These are phyloP conservation scores for Cettia cetti DNA, from an alignment of 2,113 vertebrate genomes.

Conservation along the genomic window DNA sequence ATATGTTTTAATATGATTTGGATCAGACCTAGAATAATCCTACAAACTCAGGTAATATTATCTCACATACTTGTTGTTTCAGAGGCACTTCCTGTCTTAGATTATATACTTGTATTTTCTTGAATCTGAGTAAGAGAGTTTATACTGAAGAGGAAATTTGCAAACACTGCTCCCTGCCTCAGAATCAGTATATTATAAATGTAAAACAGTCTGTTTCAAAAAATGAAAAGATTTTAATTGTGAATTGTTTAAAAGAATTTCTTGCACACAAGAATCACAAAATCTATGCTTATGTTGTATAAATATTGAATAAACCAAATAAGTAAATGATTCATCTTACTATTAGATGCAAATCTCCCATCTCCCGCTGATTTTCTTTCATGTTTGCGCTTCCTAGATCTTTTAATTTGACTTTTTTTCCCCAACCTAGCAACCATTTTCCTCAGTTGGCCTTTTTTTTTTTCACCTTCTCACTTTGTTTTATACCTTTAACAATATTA, in stretches of 20 bases:
- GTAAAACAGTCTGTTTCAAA: not conserved
- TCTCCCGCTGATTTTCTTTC: not conserved
- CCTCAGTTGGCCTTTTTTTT: not conserved
- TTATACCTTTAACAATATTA: not conserved
- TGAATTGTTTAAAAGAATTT: not conserved
- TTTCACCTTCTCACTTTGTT: not conserved
- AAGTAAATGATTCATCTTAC: not conserved
- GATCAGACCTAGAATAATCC: not conserved
- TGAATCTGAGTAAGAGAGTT: not conserved
- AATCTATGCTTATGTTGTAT: not conserved
- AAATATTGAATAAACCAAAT: not conserved
- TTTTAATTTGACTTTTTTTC: not conserved
- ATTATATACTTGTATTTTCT: not conserved
- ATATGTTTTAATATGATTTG: not conserved
- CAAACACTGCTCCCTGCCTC: not conserved
- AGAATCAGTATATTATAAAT: not conserved
- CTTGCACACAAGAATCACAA: not conserved
- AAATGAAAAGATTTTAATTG: not conserved
- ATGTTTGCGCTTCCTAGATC: not conserved
- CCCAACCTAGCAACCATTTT: not conserved
- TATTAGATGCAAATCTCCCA: not conserved
- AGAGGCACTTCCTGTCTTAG: not conserved
- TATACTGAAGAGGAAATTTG: not conserved
- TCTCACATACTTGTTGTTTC: not conserved
- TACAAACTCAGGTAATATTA: not conserved